Percentiles rank a stretch among this genome's conserved stretches.
phyloP scores from a whole-genome alignment of 2,113 vertebrate species.

The Phyllopteryx taeniolatus region DNA sequence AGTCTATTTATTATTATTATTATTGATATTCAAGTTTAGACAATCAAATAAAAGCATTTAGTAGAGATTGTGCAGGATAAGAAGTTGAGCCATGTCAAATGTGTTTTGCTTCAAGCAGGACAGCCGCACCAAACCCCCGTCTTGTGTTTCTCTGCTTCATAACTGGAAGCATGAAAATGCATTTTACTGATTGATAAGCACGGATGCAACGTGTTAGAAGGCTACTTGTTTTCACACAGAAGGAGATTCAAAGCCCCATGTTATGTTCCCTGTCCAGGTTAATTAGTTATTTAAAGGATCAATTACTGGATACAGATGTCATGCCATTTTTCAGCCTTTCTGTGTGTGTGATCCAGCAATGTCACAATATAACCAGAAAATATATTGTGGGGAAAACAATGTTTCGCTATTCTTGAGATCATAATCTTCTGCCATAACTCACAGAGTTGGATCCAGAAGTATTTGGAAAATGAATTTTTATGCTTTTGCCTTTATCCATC shows the following conservation, averaged over 20 bases:
- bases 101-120: conserved; percentile 9
- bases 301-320: conserved; percentile 16
- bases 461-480: too few species aligned
- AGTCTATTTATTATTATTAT: background rate
- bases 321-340: background rate
- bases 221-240: conserved; percentile 38
- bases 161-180: conserved; percentile 32
- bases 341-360: conserved; percentile 3
- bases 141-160: conserved; percentile 8
- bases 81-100: conserved; percentile 14
- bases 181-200: conserved; percentile 42
- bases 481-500: background rate
- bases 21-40: background rate
- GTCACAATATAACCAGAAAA: background rate
- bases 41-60: conserved; percentile 5
- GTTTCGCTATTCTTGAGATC: background rate
- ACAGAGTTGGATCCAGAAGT: too few species aligned
- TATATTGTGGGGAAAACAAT: background rate
- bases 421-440: background rate
- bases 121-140: background rate
- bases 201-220: conserved; percentile 42
- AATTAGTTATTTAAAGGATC: conserved; percentile 33
- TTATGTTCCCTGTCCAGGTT: conserved; percentile 32
- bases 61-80: background rate
- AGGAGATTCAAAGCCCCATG: conserved; percentile 40